These are phyloP conservation scores for Heteractis magnifica DNA, from an alignment of 92 coral and sea anemone genomes.

Conservation along the genomic window DNA sequence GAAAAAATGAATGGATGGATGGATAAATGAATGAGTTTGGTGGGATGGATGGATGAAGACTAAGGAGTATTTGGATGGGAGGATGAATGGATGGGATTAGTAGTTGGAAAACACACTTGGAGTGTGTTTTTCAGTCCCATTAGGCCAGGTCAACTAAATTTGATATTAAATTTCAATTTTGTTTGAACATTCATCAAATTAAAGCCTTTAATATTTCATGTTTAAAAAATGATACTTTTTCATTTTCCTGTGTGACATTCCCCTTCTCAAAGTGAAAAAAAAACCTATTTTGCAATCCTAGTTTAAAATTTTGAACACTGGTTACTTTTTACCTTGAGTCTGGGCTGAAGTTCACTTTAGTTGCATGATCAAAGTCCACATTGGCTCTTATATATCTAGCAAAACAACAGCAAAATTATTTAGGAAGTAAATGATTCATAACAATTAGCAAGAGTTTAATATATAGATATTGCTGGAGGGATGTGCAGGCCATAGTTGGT, in stretches of 20 bases:
- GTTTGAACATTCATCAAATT: too few species aligned
- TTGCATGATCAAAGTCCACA: constrained; percentile 98
- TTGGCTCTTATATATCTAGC: constrained; percentile 92
- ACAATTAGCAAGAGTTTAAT: neutral
- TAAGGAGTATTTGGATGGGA: too few species aligned
- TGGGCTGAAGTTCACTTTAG: constrained; percentile 91
- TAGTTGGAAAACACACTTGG: too few species aligned
- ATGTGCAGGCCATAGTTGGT: neutral
- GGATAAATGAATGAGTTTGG: too few species aligned
- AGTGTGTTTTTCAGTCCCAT: too few species aligned
- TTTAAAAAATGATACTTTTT: too few species aligned
- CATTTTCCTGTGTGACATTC: too few species aligned
- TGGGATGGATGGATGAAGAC: too few species aligned
- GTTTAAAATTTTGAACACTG: neutral
- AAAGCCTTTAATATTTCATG: too few species aligned
- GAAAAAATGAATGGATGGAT: neutral
- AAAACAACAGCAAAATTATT: neutral
- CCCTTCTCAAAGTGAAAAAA: neutral
- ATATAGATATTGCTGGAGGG: neutral
- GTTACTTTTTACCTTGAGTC: constrained; percentile 73
- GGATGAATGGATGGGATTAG: too few species aligned
- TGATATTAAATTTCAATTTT: too few species aligned
- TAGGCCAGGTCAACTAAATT: too few species aligned
- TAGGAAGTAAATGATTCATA: neutral
- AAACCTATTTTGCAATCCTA: neutral